Evolutionary conservation across 2,113 vertebrate genomes (phyloP).

Genomic region (Seriola dumerili): DNA sequence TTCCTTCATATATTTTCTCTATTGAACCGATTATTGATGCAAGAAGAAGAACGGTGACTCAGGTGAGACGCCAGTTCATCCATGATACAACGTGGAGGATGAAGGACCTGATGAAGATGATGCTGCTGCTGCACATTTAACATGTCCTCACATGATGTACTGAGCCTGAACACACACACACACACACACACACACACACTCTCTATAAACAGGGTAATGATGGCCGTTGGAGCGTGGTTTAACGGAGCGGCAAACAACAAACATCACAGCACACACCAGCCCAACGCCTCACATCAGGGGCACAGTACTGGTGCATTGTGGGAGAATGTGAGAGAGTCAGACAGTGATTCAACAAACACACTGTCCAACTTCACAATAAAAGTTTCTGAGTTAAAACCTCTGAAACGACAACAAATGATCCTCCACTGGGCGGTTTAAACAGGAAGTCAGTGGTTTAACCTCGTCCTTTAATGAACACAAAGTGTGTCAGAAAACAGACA

Average conservation of each 20-base stretch:
- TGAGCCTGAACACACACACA: too few relatives aligned
- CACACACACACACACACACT: background rate
- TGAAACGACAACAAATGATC: background rate
- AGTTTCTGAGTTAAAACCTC: conserved; percentile 6
- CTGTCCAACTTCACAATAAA: background rate
- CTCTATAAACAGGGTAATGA: conserved; percentile 28
- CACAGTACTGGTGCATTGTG: conserved; percentile 25
- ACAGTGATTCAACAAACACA: background rate
- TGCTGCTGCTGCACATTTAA: too few relatives aligned
- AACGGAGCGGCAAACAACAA: conserved; percentile 58
- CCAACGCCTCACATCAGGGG: conserved; percentile 3
- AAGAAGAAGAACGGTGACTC: too few relatives aligned
- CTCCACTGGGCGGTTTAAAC: background rate
- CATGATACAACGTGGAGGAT: too few relatives aligned
- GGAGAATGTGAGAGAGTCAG: conserved; percentile 23
- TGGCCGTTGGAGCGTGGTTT: conserved; percentile 14
- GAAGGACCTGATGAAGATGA: too few relatives aligned
- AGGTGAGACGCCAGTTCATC: too few relatives aligned
- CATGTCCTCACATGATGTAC: too few relatives aligned
- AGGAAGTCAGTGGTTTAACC: background rate
- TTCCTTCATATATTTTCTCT: background rate
- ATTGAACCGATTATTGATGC: too few relatives aligned
- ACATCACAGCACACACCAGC: conserved; percentile 1
- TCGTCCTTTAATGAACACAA: conserved; percentile 9
- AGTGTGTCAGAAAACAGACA: conserved; percentile 12